Evolutionary conservation across 30 jellyfish, hydroid and myxozoan species (phyloP).

Genomic region (Chironex yamaguchii): DNA sequence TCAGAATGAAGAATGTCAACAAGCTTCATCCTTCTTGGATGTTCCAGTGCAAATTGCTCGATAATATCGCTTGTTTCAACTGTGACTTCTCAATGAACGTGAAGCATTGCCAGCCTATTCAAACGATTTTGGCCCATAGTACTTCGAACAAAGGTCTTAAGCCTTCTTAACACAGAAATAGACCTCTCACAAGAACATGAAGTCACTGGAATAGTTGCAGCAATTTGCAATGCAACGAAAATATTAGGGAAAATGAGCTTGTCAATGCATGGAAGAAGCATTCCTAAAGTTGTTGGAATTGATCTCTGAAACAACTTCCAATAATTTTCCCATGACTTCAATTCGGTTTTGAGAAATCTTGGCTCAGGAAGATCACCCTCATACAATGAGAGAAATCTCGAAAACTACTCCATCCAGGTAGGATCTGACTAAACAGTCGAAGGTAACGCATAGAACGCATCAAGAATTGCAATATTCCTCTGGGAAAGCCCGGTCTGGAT

Average conservation of each 20-base stretch:
- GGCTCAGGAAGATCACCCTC: conserved; percentile 69
- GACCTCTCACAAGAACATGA: conserved; percentile 70
- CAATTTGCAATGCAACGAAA: conserved; percentile 31
- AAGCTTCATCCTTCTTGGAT: conserved; percentile 32
- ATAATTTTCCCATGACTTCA: conserved; percentile 34
- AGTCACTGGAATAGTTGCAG: conserved; percentile 68
- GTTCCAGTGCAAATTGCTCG: conserved; percentile 18
- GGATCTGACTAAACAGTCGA: neutral
- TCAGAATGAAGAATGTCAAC: conserved; percentile 23
- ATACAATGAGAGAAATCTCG: neutral
- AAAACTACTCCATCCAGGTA: conserved; percentile 34
- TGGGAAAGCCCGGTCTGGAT: conserved; percentile 30
- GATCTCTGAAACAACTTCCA: conserved; percentile 19
- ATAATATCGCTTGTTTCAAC: neutral
- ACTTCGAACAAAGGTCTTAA: conserved; percentile 49
- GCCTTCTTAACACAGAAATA: conserved; percentile 42
- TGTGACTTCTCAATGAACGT: conserved; percentile 23
- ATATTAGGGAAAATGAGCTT: conserved; percentile 50
- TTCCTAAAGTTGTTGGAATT: conserved; percentile 8
- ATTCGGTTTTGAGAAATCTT: conserved; percentile 18
- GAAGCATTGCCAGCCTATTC: conserved; percentile 50
- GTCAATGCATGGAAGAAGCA: conserved; percentile 51
- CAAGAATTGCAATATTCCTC: neutral
- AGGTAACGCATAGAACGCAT: conserved; percentile 40
- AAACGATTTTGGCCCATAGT: conserved; percentile 25